Evolutionary conservation across 2,888 invertebrate species (phyloP).

Genomic region (Drosophila paramelanica): DNA sequence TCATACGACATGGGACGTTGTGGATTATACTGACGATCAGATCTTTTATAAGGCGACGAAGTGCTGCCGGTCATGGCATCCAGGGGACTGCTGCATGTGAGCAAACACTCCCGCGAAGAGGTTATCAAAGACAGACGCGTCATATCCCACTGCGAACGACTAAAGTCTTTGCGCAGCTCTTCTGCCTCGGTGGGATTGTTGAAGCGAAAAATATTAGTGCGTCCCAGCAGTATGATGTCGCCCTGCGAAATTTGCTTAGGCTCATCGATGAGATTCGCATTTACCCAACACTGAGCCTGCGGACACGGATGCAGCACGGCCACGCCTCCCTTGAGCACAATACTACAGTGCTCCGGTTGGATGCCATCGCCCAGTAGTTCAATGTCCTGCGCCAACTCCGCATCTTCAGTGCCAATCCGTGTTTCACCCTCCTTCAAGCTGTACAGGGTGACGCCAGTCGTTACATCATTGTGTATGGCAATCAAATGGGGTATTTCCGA

Average conservation of each 20-base stretch:
- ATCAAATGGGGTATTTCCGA: conserved; percentile 96
- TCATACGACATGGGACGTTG: conserved; percentile 85
- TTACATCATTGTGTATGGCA: conserved; percentile 95
- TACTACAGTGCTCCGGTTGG: conserved; percentile 91
- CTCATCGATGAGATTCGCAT: conserved; percentile 91
- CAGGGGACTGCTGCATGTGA: conserved; percentile 84
- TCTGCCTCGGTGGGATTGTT: conserved; percentile 96
- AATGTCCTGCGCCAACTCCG: conserved; percentile 89
- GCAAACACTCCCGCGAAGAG: conserved; percentile 89
- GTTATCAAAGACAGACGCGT: conserved; percentile 93
- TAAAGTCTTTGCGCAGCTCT: conserved; percentile 90
- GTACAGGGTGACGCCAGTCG: conserved; percentile 95
- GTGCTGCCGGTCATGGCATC: conserved; percentile 71
- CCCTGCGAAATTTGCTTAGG: conserved; percentile 93
- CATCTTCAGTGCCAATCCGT: conserved; percentile 92
- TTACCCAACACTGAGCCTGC: conserved; percentile 93
- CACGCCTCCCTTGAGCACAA: conserved; percentile 89
- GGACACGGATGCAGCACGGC: conserved; percentile 90
- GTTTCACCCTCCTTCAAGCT: conserved; percentile 96
- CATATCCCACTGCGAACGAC: conserved; percentile 90
- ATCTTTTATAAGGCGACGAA: conserved; percentile 80
- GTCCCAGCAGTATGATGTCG: conserved; percentile 91
- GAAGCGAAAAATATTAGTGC: conserved; percentile 93
- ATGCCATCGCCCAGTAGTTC: conserved; percentile 91
- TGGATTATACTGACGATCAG: conserved; percentile 84